Evolutionary conservation across 1,140 invertebrate species (phyloP), one percentile per base, ranked within the genome.

Genomic region (Bathynomus jamesi): DNA sequence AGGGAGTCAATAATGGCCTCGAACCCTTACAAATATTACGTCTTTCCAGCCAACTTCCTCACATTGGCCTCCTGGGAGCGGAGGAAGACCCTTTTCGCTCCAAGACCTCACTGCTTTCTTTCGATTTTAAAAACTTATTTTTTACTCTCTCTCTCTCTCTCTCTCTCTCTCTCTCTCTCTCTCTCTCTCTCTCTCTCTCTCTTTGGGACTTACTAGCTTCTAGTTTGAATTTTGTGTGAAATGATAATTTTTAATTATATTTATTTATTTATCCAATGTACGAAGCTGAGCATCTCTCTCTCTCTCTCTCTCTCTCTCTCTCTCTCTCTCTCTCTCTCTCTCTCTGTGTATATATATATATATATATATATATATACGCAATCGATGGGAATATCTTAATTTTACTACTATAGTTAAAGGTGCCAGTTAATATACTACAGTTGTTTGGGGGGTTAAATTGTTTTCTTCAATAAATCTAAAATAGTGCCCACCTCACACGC

Each of bases 401-500:
- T 53, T 53, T 53, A 21, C n/a, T n/a, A n/a, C 21, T 53, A 17
- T 53, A 53, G 40, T 53, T 53, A 21, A 21, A 53, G 5, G 40
- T 53, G 40, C 21, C 11, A 53, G 40, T 53, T 53, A 53, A 53
- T 53, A 53, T 53, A 53, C 40, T 5, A 53, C 21, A 53, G 40
- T 53, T 53, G 40, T 53, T 53, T 53, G 40, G 40, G 32, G n/a
- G 40, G 40, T 21, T 53, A 53, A 53, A 53, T 53, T 53, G 40
- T 53, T 53, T 53, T 53, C 40, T 53, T 53, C 40, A 53, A 53
- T 53, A 53, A 53, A 53, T 53, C 40, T 53, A 53, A 53, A 53
- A 53, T 53, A 53, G 21, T 53, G 40, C 40, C 40, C 40, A 53
- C 40, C 40, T 53, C 40, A 53, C 40, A 53, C 40, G 40, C 40